Conservation (phyloP, 2,888 invertebrate species). For the Aleiodes leptofemur region DNA sequence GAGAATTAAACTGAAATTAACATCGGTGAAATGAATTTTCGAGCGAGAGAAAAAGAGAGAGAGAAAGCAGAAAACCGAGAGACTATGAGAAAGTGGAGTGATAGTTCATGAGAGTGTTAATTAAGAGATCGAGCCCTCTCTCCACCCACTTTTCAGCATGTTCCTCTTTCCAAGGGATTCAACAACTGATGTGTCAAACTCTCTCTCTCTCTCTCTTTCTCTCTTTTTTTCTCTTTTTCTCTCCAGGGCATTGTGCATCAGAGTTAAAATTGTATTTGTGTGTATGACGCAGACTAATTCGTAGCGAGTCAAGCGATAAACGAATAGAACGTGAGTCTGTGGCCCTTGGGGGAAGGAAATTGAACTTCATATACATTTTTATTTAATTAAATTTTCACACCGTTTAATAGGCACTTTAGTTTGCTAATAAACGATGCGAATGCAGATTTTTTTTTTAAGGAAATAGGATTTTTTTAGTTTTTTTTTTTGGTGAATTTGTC, state of each 20-base stretch:
- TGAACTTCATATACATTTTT: constrained; percentile 26
- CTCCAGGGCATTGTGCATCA: not conserved
- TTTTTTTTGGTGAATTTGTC: too few relatives aligned
- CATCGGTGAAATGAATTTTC: not conserved
- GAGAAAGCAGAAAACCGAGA: too few relatives aligned
- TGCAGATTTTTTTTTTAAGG: too few relatives aligned
- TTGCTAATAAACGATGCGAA: too few relatives aligned
- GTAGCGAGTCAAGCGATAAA: constrained; percentile 45
- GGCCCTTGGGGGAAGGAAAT: constrained; percentile 9
- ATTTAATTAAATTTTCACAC: not conserved
- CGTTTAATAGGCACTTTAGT: too few relatives aligned
- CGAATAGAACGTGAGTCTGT: constrained; percentile 19
- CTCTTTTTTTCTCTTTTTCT: not conserved
- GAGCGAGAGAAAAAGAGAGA: too few relatives aligned
- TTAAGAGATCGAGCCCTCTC: constrained; percentile 47
- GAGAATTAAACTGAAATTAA: constrained; percentile 44
- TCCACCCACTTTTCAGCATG: constrained; percentile 12
- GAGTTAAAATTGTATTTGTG: constrained; percentile 39
- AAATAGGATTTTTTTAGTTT: too few relatives aligned
- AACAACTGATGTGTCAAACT: constrained; percentile 25
- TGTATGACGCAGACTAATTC: constrained; percentile 43
- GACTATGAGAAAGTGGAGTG: constrained; percentile 24
- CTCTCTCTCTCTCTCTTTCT: not conserved
- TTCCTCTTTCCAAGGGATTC: constrained; percentile 30
- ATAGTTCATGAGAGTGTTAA: constrained; percentile 43